Conservation (phyloP, 2,797 vertebrate species). For the Oreochromis mossambicus region DNA sequence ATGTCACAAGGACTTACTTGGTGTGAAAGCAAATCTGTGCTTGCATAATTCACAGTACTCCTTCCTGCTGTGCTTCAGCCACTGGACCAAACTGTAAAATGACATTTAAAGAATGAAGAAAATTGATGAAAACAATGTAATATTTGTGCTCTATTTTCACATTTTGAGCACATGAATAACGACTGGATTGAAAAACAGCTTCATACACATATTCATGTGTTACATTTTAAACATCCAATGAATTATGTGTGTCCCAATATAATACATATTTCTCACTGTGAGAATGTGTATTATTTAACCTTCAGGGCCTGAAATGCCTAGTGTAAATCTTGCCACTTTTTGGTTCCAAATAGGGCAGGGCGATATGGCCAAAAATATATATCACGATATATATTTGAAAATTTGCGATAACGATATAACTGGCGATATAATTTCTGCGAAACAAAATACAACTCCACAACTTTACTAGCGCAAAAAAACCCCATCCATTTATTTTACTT, state of each 20-base stretch:
- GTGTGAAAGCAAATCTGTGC: slow-evolving; percentile 99
- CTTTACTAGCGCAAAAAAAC: too few species aligned
- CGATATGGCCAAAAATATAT: too few species aligned
- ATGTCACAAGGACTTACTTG: slow-evolving; percentile 86
- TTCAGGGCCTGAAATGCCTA: background rate
- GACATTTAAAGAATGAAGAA: slow-evolving; percentile 20
- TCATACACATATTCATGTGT: background rate
- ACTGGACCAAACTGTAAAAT: slow-evolving; percentile 95
- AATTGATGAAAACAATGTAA: background rate
- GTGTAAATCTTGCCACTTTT: background rate
- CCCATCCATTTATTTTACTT: too few species aligned
- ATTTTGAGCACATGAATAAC: background rate
- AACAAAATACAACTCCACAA: too few species aligned
- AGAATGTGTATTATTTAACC: background rate
- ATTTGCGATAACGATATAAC: too few species aligned
- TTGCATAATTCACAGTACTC: slow-evolving; percentile 99
- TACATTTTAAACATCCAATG: background rate
- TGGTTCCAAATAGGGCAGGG: background rate
- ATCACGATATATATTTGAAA: too few species aligned
- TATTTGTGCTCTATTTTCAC: background rate
- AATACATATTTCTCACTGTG: background rate
- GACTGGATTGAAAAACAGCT: background rate
- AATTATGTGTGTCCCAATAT: background rate
- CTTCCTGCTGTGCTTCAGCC: slow-evolving; percentile 99
- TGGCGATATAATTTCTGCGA: too few species aligned